Evolutionary conservation across 1,140 invertebrate species (phyloP), one percentile per base, ranked within the genome.

Genomic region (Centruroides sculpturatus): DNA sequence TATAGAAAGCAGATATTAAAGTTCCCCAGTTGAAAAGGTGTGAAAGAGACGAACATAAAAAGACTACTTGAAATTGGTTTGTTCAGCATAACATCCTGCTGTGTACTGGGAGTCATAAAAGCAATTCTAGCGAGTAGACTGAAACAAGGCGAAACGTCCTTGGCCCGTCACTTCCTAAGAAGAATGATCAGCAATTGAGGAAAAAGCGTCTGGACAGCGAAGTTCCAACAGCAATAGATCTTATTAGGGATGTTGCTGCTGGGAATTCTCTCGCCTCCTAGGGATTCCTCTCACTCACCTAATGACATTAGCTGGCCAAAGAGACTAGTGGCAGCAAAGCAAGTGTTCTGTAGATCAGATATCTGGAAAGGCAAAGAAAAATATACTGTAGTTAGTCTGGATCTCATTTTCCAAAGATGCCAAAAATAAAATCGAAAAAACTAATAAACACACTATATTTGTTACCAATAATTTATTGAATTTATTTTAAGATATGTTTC

Each of bases 231-330:
- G 41, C 59, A 51, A 60, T 60, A 60, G 47, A 60, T 60, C 59
- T 60, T 60, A 60, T 60, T 60, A 60, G 55, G 55, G 53, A 56
- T 47, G 59, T 56, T 56, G 51, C 59, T 55, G 50, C 23, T 35
- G 59, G 59, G 47, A 51, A 52, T 60, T 60, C 56, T 60, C 56
- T 59, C 13, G 54, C 53, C 56, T 55, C 41, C 59, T 60, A 47
- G 59, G 59, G 59, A 60, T 60, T 60, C 59, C 59, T 55, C 55
- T 56, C 56, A 56, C 55, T 49, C 59, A 35, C 35, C 59, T 60
- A 60, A 60, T 56, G 56, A 56, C 59, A 60, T 60, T 60, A 60
- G 56, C 55, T 11, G 53, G 35, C 10, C 13, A 55, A 48, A 52
- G 47, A 56, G 10, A 34, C 53, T 59, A 52, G 59, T 53, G 46